Conservation (phyloP, 2,113 vertebrate species). For the Stigmatopora nigra region DNA sequence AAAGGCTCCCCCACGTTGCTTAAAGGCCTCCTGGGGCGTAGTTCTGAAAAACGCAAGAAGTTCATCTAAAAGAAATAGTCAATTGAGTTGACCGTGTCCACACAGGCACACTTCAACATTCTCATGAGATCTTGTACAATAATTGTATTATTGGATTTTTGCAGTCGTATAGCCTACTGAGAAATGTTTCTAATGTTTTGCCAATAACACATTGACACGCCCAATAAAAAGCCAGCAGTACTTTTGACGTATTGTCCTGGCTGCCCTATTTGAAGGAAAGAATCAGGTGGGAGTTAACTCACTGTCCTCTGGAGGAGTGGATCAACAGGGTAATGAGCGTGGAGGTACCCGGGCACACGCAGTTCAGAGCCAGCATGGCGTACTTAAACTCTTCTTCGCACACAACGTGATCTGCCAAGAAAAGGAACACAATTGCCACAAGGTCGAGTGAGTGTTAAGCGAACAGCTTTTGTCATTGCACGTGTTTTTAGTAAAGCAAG, state of each 20-base stretch:
- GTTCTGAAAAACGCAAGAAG: slow-evolving; percentile 47
- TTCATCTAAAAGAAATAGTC: background rate
- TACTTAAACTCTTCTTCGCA: slow-evolving; percentile 83
- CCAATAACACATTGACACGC: background rate
- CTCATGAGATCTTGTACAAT: background rate
- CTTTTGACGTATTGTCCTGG: background rate
- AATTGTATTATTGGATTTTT: background rate
- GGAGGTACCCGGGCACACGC: slow-evolving; percentile 77
- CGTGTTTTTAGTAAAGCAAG: background rate
- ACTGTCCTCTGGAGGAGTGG: slow-evolving; percentile 80
- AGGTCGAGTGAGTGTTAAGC: background rate
- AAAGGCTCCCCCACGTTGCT: slow-evolving; percentile 68
- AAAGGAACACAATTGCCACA: slow-evolving; percentile 1
- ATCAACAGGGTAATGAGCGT: slow-evolving; percentile 78
- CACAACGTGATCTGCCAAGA: slow-evolving; percentile 74
- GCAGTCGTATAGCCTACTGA: background rate
- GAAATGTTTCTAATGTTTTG: background rate
- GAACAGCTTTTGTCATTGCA: background rate
- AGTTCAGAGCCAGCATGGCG: slow-evolving; percentile 81
- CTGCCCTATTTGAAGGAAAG: background rate
- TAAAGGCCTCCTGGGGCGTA: slow-evolving; percentile 67
- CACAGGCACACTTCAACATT: background rate
- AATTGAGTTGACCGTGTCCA: background rate
- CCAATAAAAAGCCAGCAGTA: background rate
- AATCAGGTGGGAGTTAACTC: slow-evolving; percentile 42